Conservation (phyloP, 1,140 invertebrate genomes). For the Aplysia californica region DNA sequence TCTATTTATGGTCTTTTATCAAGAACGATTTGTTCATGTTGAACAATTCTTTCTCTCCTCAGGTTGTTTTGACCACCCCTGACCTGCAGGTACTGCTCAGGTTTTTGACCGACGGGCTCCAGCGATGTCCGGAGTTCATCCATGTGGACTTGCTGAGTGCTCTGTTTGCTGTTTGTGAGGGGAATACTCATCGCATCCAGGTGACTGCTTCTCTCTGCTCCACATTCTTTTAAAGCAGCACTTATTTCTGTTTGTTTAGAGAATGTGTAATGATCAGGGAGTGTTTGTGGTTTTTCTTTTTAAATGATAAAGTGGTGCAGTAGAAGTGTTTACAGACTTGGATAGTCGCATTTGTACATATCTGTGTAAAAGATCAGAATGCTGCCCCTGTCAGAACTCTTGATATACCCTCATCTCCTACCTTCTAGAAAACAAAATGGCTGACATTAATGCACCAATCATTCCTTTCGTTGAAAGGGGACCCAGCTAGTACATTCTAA, state of each 20-base stretch:
- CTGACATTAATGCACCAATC: too few relatives aligned
- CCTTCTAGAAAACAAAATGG: too few relatives aligned
- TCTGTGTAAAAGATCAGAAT: too few relatives aligned
- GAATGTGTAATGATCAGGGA: not conserved
- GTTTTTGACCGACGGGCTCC: conserved; percentile 53
- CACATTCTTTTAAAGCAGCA: not conserved
- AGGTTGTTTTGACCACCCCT: conserved; percentile 39
- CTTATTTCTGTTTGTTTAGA: not conserved
- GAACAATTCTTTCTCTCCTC: not conserved
- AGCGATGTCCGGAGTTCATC: conserved; percentile 50
- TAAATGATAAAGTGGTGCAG: not conserved
- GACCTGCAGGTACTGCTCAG: conserved; percentile 40
- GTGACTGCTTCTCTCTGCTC: not conserved
- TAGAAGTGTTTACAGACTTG: not conserved
- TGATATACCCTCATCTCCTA: too few relatives aligned
- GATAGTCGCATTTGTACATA: too few relatives aligned
- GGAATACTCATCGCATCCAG: conserved; percentile 38
- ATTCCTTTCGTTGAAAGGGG: too few relatives aligned
- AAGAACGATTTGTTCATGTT: not conserved
- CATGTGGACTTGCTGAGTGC: conserved; percentile 54
- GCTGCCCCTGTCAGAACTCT: too few relatives aligned
- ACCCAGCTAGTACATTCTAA: too few relatives aligned
- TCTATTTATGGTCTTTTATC: too few relatives aligned
- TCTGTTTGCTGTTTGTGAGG: conserved; percentile 59
- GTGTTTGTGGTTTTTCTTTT: not conserved